Evolutionary conservation across 2,113 vertebrate genomes (phyloP), one percentile per base, ranked within the genome.

Genomic region (Aythya baeri): DNA sequence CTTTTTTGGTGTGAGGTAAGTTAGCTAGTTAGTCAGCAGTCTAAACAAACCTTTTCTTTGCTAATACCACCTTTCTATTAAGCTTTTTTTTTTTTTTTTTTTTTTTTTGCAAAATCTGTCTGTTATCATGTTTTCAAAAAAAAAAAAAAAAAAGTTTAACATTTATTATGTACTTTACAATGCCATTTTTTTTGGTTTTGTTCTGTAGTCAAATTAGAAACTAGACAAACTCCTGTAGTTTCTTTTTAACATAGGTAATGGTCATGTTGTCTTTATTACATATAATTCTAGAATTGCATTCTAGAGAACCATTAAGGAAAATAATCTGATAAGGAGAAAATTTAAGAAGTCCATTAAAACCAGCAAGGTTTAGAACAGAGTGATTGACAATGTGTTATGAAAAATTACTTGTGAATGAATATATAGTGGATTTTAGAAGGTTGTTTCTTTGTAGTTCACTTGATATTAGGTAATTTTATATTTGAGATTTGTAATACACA

Each of bases 401-500:
- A 86, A 93, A 82, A 57, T 46, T 70, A 77, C 13, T 2, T 32
- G 26, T 11, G 43, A 91, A 92, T 52, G 4, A 70, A 73, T 61
- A 71, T 38, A 16, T 46, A 71, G 88, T 55, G 25, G 2, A 8
- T 77, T 71, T 86, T 82, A 89, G 82, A 73, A 9, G 8, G 14
- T n/a, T 36, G 7, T 72, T 72, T 11, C 23, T 75, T 46, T 85
- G 46, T 52, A 71, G 17, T 83, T 89, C 36, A 65, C 27, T 13
- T 87, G 38, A 22, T 75, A 90, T 50, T 55, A 18, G 41, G 52
- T 4, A 44, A 66, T 91, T 84, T 86, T 62, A 66, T 1, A 3
- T 83, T 59, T 84, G 62, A 83, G 31, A 83, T 88, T 50, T 71
- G 8, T 87, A 88, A 89, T 85, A 89, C 83, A 90, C 85, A 92